Evolutionary conservation across 2,888 invertebrate species (phyloP).

Genomic region (Caenorhabditis auriculariae): DNA sequence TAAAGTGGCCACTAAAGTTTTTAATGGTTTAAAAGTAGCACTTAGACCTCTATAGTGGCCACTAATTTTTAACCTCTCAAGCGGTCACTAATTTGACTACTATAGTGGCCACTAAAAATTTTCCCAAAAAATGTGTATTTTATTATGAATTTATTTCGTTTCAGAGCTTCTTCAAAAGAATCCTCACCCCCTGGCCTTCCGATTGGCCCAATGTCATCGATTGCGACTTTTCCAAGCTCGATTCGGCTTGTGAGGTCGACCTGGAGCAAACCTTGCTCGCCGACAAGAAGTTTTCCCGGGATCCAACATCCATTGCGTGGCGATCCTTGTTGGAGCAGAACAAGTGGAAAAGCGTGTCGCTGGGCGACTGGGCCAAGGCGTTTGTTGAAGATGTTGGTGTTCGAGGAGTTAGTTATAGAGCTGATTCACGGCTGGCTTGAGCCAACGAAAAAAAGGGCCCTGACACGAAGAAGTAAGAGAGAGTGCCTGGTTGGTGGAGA

Average conservation of each 20-base stretch:
- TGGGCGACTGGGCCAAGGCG: constrained; percentile 10
- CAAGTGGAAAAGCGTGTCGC: constrained; percentile 17
- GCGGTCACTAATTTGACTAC: too few relatives aligned
- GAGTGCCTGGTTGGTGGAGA: too few relatives aligned
- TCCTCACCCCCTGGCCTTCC: constrained; percentile 13
- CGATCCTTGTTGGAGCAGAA: constrained; percentile 9
- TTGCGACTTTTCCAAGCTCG: background rate
- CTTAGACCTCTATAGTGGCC: too few relatives aligned
- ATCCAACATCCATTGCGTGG: constrained; percentile 14
- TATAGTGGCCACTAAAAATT: too few relatives aligned
- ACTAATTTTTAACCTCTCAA: too few relatives aligned
- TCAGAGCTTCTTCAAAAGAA: constrained; percentile 9
- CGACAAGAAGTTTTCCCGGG: background rate
- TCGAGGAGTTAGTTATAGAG: background rate
- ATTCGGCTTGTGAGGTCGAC: constrained; percentile 13
- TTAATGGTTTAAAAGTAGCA: too few relatives aligned
- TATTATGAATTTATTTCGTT: background rate
- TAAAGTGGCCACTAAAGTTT: too few relatives aligned
- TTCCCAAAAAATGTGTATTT: background rate
- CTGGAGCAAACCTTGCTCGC: constrained; percentile 14
- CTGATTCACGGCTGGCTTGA: too few relatives aligned
- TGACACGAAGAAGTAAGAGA: too few relatives aligned
- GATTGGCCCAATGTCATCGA: constrained; percentile 21
- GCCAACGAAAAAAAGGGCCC: too few relatives aligned
- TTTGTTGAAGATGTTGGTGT: constrained; percentile 9